phyloP scores from a whole-genome alignment of 30 jellyfish, hydroid and myxozoan species.

The Mastigias papua region DNA sequence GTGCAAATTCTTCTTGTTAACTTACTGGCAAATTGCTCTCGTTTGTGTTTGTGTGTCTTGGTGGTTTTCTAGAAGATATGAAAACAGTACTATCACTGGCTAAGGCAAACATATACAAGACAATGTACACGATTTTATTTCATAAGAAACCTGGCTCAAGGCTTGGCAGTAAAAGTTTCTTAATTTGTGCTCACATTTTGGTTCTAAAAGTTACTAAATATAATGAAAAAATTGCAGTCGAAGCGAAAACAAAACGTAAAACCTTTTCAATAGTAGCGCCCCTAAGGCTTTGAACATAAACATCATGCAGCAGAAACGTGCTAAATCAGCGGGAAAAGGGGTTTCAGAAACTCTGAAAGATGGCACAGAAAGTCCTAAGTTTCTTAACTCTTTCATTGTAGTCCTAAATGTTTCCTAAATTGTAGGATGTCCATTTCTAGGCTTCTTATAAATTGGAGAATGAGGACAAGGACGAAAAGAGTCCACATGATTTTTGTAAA shows the following conservation, averaged over 20 bases:
- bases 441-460: neutral
- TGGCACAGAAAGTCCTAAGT: neutral
- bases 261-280: too few species aligned
- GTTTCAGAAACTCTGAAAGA: too few species aligned
- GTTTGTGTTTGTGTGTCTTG: too few species aligned
- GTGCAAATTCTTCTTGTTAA: too few species aligned
- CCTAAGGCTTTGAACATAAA: too few species aligned
- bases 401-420: neutral
- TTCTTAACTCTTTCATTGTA: neutral
- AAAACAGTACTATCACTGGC: too few species aligned
- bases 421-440: neutral
- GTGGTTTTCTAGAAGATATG: too few species aligned
- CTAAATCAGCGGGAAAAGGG: too few species aligned
- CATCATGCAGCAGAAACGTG: too few species aligned
- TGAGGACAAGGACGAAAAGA: neutral
- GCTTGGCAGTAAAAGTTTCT: neutral
- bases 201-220: neutral
- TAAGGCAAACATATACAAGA: neutral
- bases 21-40: too few species aligned
- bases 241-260: neutral
- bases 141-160: neutral
- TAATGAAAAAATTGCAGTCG: neutral
- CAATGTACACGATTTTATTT: neutral
- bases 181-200: neutral
- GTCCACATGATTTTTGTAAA: too few species aligned